Evolutionary conservation across 2,797 vertebrate genomes (phyloP).

Genomic region (Zalophus californianus): DNA sequence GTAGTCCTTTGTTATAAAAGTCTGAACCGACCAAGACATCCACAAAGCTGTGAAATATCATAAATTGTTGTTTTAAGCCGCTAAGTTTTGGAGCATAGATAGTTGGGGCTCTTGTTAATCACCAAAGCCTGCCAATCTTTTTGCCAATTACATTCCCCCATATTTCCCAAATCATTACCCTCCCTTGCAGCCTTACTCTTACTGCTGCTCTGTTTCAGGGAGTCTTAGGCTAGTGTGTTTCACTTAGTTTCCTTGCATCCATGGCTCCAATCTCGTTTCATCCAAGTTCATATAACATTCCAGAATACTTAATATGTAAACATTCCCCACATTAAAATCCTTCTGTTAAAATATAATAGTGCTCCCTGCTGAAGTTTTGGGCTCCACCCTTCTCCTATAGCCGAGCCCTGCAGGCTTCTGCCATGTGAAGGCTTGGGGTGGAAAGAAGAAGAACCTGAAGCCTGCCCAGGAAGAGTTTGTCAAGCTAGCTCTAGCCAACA

Average conservation of each 20-base stretch:
- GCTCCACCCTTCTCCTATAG: slow-evolving; percentile 95
- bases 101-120: no score
- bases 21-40: neutral
- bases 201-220: neutral
- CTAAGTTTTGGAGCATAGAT: neutral
- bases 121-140: neutral
- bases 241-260: neutral
- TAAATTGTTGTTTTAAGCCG: neutral
- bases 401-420: slow-evolving; percentile 95
- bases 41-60: neutral
- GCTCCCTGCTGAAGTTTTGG: slow-evolving; percentile 93
- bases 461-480: slow-evolving; percentile 94
- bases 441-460: slow-evolving; percentile 94
- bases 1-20: neutral
- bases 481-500: slow-evolving; percentile 92
- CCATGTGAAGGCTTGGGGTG: slow-evolving; percentile 94
- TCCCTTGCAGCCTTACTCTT: neutral
- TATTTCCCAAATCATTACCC: neutral
- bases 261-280: neutral
- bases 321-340: neutral
- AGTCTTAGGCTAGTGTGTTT: neutral
- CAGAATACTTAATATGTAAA: neutral
- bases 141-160: neutral
- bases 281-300: neutral
- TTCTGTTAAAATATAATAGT: slow-evolving; percentile 74